Base-by-base conservation (phyloP, 2,113 vertebrate species). In the Coptodon rendalli region DNA sequence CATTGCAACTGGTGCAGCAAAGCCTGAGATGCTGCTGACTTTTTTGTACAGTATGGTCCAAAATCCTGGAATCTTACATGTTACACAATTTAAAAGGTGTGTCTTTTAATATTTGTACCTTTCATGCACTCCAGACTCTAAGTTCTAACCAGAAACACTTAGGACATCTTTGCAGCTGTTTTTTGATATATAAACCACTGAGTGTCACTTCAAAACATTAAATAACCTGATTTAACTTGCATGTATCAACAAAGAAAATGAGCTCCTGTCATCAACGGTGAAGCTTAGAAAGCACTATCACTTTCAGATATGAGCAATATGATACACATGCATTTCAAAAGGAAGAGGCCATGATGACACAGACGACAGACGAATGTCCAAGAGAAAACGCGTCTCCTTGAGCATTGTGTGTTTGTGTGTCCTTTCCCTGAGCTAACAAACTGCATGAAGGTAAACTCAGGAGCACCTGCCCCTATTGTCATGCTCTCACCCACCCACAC, bases 401-500 rank as follows among this genome's bases (percentile, higher is more conserved):
- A 89, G 85, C 91, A 81, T 80, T 90, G 89, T 89, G 89, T 82
- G 88, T 93, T 90, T 91, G 90, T 88, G 89, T 93, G 90, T 94
- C 89, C 86, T 89, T 87, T 87, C 89, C 87, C 90, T 93, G 90
- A 94, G 94, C 94, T 92, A 95, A 96, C 92, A 95, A 92, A 92
- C 91, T 88, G 86, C 19, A 89, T n/a, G 86, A 86, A 89, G 94
- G 94, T 93, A 94, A 95, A 95, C 86, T 78, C 85, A 0, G 82
- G 89, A 95, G 92, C 95, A 96, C 95, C 95, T 96, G 95, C 89
- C 94, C 78, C 89, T 85, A 92, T 94, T 95, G 92, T 95, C 84
- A 45, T 9, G 79, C 89, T 88, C 92, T 86, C 92, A 89, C 90
- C 90, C 91, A 90, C 93, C 90, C 85, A 90, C 89, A 86, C 85